A percentile compares a stretch with the other conserved stretches of the same genome.
Conservation (phyloP, 2,113 vertebrate species). For the Trematocara unimaculatum region DNA sequence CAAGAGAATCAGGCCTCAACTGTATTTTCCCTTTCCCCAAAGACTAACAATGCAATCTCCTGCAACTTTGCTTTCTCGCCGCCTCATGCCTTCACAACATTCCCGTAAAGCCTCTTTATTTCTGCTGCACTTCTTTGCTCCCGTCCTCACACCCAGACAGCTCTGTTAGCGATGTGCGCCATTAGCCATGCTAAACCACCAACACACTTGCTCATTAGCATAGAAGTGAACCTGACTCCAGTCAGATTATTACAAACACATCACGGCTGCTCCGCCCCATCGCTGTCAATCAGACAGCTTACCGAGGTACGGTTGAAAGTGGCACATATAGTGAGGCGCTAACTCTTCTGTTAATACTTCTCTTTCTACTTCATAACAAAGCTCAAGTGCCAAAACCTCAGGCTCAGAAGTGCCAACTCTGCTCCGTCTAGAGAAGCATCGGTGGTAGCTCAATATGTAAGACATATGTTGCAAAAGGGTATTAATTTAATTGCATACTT, state of each 20-base stretch:
- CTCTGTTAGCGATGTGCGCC: slow-evolving; percentile 50
- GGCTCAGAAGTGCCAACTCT: not conserved
- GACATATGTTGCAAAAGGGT: not conserved
- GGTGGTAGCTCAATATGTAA: not conserved
- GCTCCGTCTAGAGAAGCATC: not conserved
- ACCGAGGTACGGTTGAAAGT: slow-evolving; percentile 35
- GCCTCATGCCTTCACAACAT: slow-evolving; percentile 27
- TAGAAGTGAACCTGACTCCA: slow-evolving; percentile 61
- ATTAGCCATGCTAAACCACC: slow-evolving; percentile 71
- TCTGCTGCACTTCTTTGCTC: slow-evolving; percentile 6
- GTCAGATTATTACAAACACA: slow-evolving; percentile 68
- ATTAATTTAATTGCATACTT: not conserved
- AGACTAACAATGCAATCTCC: slow-evolving; percentile 50
- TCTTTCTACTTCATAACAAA: slow-evolving; percentile 25
- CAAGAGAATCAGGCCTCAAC: slow-evolving; percentile 37
- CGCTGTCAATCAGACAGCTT: slow-evolving; percentile 60
- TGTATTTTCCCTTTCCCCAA: slow-evolving; percentile 36
- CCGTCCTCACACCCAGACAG: slow-evolving; percentile 38
- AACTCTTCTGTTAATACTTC: slow-evolving; percentile 32
- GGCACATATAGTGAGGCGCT: slow-evolving; percentile 38
- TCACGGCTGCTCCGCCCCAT: slow-evolving; percentile 59
- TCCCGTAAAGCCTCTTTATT: slow-evolving; percentile 50
- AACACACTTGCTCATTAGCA: slow-evolving; percentile 65
- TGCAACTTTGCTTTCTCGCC: slow-evolving; percentile 26
- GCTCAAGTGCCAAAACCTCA: not conserved